These are phyloP conservation scores for Clanis bilineata DNA, from an alignment of 2,888 invertebrate species.

Conservation along the genomic window DNA sequence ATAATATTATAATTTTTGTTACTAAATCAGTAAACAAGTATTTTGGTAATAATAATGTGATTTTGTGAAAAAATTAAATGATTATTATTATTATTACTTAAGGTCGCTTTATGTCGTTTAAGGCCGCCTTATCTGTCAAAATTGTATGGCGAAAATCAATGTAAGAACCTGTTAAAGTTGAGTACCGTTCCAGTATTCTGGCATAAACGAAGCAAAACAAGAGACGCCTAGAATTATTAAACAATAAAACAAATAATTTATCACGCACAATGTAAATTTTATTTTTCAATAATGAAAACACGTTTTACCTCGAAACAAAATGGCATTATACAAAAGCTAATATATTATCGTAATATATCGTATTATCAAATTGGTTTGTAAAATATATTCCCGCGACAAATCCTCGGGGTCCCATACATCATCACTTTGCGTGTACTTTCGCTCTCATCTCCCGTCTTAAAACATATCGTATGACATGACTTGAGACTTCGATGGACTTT, in stretches of 20 bases:
- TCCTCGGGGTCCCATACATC: background rate
- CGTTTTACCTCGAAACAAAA: background rate
- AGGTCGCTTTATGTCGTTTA: too few species aligned
- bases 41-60: too few species aligned
- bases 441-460: background rate
- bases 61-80: too few species aligned
- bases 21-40: too few species aligned
- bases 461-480: background rate
- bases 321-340: background rate
- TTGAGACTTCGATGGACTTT: background rate
- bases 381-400: background rate
- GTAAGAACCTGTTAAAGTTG: too few species aligned
- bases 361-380: slow-evolving; percentile 5
- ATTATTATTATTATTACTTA: too few species aligned
- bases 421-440: background rate
- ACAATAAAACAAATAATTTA: background rate
- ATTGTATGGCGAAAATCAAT: too few species aligned
- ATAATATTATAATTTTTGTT: too few species aligned
- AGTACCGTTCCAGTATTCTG: too few species aligned
- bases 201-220: too few species aligned
- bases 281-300: background rate
- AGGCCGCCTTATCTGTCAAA: too few species aligned
- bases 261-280: background rate
- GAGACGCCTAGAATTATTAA: too few species aligned
- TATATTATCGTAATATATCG: background rate